A percentile compares a stretch with the other conserved stretches of the same genome.
Conservation (phyloP, 2,888 invertebrate genomes). For the Protophormia terraenovae region DNA sequence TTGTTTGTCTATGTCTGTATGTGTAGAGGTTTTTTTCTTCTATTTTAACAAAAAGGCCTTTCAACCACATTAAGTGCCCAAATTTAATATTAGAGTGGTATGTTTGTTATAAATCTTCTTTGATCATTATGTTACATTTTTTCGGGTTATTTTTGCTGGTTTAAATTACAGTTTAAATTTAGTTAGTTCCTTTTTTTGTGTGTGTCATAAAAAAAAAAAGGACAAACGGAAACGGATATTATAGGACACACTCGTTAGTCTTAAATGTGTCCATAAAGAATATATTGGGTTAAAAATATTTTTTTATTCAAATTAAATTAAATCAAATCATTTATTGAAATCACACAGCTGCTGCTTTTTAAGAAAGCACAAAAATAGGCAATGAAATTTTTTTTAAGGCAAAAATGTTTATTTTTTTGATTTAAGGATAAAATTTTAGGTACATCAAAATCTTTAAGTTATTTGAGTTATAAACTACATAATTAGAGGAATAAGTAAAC, state of each 20-base stretch:
- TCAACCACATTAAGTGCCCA: constrained; percentile 55
- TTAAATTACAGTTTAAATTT: constrained; percentile 29
- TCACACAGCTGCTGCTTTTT: not conserved
- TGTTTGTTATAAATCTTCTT: constrained; percentile 52
- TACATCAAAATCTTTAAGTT: too few relatives aligned
- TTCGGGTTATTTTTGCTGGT: not conserved
- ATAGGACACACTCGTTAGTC: not conserved
- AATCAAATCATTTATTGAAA: not conserved
- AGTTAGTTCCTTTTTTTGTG: not conserved
- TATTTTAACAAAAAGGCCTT: constrained; percentile 30
- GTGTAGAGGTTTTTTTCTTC: not conserved
- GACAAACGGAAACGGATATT: not conserved
- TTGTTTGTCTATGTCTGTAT: not conserved
- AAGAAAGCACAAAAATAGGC: not conserved
- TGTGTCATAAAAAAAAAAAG: not conserved
- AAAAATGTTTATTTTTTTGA: too few relatives aligned
- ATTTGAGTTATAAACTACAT: too few relatives aligned
- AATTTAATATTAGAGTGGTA: constrained; percentile 48
- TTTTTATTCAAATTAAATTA: not conserved
- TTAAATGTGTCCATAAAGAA: not conserved
- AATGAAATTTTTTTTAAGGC: too few relatives aligned
- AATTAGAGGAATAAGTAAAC: too few relatives aligned
- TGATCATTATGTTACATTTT: constrained; percentile 25
- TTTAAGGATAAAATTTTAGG: too few relatives aligned
- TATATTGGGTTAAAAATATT: not conserved